These are phyloP conservation scores for Polyommatus iphigenia DNA, from an alignment of 2,888 invertebrate species.

Conservation along the genomic window DNA sequence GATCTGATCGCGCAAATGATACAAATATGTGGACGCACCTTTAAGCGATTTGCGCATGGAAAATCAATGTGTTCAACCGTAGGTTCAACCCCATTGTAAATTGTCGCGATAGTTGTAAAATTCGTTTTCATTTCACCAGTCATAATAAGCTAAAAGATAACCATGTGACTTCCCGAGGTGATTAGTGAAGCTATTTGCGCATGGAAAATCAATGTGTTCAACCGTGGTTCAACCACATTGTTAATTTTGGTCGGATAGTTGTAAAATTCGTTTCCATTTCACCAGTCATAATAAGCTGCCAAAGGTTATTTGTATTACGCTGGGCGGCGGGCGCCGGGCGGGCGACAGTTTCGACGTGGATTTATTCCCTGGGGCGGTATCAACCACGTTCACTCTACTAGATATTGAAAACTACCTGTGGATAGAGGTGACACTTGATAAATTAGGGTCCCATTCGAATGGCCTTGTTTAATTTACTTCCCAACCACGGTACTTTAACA, in stretches of 20 bases:
- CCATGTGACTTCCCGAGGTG: too few species aligned
- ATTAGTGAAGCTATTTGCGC: too few species aligned
- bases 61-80: too few species aligned
- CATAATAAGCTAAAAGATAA: too few species aligned
- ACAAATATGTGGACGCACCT: too few species aligned
- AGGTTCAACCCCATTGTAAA: too few species aligned
- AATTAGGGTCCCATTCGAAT: not conserved
- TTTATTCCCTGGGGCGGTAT: not conserved
- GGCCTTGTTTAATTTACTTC: not conserved
- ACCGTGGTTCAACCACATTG: too few species aligned
- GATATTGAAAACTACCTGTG: constrained; percentile 9
- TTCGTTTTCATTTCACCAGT: too few species aligned
- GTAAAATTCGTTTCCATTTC: not conserved
- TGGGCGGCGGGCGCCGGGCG: not conserved
- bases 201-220: too few species aligned
- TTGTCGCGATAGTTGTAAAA: too few species aligned
- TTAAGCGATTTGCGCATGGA: too few species aligned
- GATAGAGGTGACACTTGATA: not conserved
- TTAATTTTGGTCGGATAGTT: not conserved
- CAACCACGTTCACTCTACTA: constrained; percentile 1
- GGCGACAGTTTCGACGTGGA: constrained; percentile 6
- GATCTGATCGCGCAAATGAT: too few species aligned
- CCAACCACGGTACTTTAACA: not conserved
- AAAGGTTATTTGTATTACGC: not conserved
- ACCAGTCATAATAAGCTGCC: not conserved